These are phyloP conservation scores for Oophaga pumilio DNA, from an alignment of 2,113 vertebrate genomes.

Conservation along the genomic window DNA sequence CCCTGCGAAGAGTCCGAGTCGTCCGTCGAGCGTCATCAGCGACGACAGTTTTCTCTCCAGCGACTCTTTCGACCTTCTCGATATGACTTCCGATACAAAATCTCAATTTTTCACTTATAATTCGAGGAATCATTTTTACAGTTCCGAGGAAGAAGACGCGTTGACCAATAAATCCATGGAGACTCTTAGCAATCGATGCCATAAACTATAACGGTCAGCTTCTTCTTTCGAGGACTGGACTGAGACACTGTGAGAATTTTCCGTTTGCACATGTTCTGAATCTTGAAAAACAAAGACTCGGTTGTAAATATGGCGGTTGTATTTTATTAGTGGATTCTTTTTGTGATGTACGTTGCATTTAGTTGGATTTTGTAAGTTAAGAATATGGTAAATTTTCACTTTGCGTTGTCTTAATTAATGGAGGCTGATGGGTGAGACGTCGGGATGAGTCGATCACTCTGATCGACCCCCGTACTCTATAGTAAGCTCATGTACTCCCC, in stretches of 20 bases:
- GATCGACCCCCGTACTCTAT: background rate
- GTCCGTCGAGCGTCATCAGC: slow-evolving; percentile 74
- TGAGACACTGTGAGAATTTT: background rate
- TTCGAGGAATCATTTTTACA: slow-evolving; percentile 59
- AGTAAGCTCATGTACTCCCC: background rate
- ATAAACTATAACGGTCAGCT: background rate
- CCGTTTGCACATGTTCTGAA: slow-evolving; percentile 4
- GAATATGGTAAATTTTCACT: background rate
- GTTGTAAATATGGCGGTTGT: background rate
- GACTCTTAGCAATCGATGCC: background rate
- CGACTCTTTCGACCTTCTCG: slow-evolving; percentile 75
- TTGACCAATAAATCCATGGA: slow-evolving; percentile 11
- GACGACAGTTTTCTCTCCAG: slow-evolving; percentile 77
- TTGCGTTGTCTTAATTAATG: background rate
- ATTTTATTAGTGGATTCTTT: background rate
- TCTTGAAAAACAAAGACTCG: background rate
- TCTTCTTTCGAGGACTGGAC: background rate
- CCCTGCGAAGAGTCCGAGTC: slow-evolving; percentile 58
- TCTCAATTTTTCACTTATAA: slow-evolving; percentile 63
- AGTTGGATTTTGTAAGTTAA: background rate
- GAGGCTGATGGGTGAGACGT: background rate
- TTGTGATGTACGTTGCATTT: background rate
- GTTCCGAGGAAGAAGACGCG: slow-evolving; percentile 67
- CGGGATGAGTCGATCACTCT: background rate
- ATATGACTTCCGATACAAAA: slow-evolving; percentile 67